These are phyloP conservation scores for Lasioglossum villosulum DNA, from an alignment of 2,888 invertebrate species.

Conservation along the genomic window DNA sequence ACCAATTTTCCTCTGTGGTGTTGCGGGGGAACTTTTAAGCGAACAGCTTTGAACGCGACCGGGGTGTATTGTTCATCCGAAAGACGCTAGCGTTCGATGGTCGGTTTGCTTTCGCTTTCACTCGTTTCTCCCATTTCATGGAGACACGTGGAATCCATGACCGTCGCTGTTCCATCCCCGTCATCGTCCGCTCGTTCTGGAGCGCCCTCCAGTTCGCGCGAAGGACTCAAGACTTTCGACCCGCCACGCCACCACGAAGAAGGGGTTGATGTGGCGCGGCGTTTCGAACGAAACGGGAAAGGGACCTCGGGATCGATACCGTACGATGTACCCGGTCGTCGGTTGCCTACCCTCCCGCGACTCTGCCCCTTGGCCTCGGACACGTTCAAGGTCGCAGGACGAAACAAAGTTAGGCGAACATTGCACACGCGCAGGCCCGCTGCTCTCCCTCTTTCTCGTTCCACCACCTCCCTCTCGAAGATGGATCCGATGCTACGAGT, in stretches of 20 bases:
- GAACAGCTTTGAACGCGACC: no score
- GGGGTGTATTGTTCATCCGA: no score
- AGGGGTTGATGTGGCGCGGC: slow-evolving; percentile 14
- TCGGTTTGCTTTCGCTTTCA: slow-evolving; percentile 32
- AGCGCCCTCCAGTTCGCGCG: slow-evolving; percentile 36
- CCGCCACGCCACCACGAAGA: slow-evolving; percentile 46
- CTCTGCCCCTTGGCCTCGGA: slow-evolving; percentile 51
- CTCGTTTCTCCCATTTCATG: neutral
- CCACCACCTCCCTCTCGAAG: neutral
- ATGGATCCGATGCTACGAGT: neutral
- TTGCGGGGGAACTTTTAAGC: no score
- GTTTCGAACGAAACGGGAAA: neutral
- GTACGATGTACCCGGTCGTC: slow-evolving; percentile 42
- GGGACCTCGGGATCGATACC: slow-evolving; percentile 61
- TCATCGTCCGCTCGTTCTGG: slow-evolving; percentile 20
- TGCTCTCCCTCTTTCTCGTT: neutral
- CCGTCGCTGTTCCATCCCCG: slow-evolving; percentile 29
- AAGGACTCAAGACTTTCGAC: slow-evolving; percentile 68
- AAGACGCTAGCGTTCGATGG: neutral
- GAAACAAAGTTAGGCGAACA: slow-evolving; percentile 50
- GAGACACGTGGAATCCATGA: slow-evolving; percentile 48
- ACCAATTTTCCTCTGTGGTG: no score
- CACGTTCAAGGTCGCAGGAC: slow-evolving; percentile 63
- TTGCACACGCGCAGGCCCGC: slow-evolving; percentile 25
- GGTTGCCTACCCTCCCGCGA: slow-evolving; percentile 39